A percentile compares a stretch with the other conserved stretches of the same genome.
Conservation (phyloP, 2,113 vertebrate species). For the Lanius collurio region DNA sequence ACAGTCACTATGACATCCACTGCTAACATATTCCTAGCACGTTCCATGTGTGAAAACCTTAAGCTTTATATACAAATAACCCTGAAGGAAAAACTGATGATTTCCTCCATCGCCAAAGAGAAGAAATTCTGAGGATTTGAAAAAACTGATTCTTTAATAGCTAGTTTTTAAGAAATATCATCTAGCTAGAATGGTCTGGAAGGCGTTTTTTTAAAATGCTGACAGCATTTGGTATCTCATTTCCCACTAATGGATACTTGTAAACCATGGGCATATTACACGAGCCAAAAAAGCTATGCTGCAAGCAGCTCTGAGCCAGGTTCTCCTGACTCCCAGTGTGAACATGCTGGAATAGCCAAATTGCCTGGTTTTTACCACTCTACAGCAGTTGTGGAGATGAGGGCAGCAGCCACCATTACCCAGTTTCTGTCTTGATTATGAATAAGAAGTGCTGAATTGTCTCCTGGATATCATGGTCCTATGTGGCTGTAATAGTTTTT, state of each 20-base stretch:
- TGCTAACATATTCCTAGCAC: not conserved
- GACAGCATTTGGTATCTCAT: not conserved
- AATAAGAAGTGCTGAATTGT: not conserved
- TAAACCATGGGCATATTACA: not conserved
- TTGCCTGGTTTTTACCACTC: not conserved
- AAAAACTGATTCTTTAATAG: not conserved
- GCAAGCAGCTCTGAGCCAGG: not conserved
- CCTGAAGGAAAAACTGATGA: not conserved
- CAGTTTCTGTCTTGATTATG: not conserved
- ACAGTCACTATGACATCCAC: not conserved
- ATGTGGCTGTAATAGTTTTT: not conserved
- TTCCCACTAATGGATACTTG: constrained; percentile 32
- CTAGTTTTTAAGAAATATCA: not conserved
- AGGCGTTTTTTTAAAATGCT: not conserved
- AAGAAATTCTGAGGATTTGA: not conserved
- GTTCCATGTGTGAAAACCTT: constrained; percentile 6
- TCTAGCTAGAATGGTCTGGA: not conserved
- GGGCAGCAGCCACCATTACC: not conserved
- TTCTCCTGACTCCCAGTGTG: not conserved
- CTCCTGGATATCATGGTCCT: not conserved
- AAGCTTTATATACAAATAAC: not conserved
- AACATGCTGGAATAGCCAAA: not conserved
- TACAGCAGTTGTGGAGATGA: not conserved
- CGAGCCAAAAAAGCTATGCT: not conserved
- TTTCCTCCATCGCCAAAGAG: not conserved